Base-by-base conservation (phyloP, 2,113 vertebrate species). In the Onychostruthus taczanowskii region DNA sequence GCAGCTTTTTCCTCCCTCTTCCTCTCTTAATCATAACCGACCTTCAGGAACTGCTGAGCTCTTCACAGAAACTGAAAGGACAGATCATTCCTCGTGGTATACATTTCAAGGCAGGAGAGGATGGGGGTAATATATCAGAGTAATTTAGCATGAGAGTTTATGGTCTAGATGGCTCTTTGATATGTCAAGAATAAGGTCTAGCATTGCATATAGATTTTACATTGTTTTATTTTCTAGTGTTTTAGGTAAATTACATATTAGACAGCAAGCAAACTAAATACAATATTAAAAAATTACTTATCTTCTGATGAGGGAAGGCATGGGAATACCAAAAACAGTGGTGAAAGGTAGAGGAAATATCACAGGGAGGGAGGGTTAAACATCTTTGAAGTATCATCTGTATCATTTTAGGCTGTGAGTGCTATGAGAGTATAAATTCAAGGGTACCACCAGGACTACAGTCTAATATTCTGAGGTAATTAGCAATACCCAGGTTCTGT, bases 91-190 rank as follows among this genome's bases (percentile, higher is more conserved):
- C 10, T 79, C 1, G 7, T 33, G 37, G 13, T 53, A 66, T 55
- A 72, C 56, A 78, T 72, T 87, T 30, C 14, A 75, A 41, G 30
- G 17, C 10, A 74, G 22, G 6, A 20, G 15, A 82, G 15, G 6
- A 24, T 0, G 1, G 18, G 6, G 2, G 3, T 11, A 73, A 56
- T 41, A 43, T 3, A 62, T 39, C 7, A 67, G 22, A 53, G 33
- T 56, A 64, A 68, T 52, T 79, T 39, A 69, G 9, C 10, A 7
- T 41, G 28, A 88, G 37, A 63, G 28, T 82, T 27, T 41, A 61
- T 63, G 16, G 10, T 72, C 85, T 91, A 70, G 55, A 16, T 7
- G 0, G 10, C 9, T 41, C 20, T 80, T 85, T 41, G 15, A 58
- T 76, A n/a, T 26, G 10, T 27, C 64, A 90, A 68, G 20, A 46